Conservation (phyloP, 1,140 invertebrate genomes). For the Popillia japonica region DNA sequence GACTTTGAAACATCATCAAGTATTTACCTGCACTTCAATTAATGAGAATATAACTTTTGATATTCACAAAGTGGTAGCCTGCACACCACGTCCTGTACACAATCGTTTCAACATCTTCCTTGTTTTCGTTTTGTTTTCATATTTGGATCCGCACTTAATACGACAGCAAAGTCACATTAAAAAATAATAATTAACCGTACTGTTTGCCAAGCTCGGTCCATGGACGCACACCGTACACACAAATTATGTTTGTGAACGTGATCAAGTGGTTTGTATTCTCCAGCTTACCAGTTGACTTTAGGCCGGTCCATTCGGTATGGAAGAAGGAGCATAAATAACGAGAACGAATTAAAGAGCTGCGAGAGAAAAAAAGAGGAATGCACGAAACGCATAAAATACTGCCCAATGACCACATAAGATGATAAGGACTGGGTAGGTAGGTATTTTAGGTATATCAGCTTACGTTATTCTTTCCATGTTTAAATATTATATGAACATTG, state of each 20-base stretch:
- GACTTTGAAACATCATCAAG: neutral
- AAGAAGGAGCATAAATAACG: neutral
- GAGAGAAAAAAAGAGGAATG: neutral
- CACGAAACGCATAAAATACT: neutral
- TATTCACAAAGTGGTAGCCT: too few species aligned
- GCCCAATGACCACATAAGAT: neutral
- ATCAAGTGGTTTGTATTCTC: slow-evolving; percentile 32
- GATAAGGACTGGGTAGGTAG: neutral
- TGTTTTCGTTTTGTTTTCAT: neutral
- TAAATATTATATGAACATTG: neutral
- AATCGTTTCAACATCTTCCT: neutral
- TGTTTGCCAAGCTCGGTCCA: neutral
- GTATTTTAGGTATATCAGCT: neutral
- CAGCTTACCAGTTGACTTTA: slow-evolving; percentile 15
- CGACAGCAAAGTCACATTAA: slow-evolving; percentile 20
- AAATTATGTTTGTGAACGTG: slow-evolving; percentile 34
- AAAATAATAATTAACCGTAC: slow-evolving; percentile 33
- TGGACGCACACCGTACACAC: neutral
- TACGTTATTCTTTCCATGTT: neutral
- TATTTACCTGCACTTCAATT: neutral
- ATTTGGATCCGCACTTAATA: slow-evolving; percentile 1
- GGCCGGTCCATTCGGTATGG: neutral
- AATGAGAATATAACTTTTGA: neutral
- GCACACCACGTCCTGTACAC: neutral
- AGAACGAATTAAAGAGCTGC: neutral